Conservation (phyloP, 2,888 invertebrate species). For the Sminthurides aquaticus region DNA sequence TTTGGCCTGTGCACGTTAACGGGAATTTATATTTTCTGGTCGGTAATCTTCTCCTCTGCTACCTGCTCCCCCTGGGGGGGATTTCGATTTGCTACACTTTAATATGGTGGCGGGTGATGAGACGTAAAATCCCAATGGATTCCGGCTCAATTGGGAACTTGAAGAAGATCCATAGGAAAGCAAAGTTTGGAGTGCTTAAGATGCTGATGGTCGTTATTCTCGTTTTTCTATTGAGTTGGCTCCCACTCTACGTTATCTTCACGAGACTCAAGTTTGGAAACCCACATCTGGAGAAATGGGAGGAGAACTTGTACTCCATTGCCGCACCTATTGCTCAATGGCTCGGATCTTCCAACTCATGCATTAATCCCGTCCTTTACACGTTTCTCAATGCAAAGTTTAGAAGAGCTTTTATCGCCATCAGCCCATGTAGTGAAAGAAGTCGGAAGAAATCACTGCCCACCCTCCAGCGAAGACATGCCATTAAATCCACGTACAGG, state of each 20-base stretch:
- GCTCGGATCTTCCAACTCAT: constrained; percentile 54
- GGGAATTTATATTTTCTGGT: constrained; percentile 51
- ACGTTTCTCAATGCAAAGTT: constrained; percentile 36
- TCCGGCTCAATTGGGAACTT: constrained; percentile 44
- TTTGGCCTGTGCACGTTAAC: constrained; percentile 50
- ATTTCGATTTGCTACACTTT: constrained; percentile 52
- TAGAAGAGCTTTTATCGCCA: constrained; percentile 25
- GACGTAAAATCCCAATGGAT: constrained; percentile 46
- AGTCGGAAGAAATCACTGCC: neutral
- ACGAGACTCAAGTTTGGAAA: constrained; percentile 47
- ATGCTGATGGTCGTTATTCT: constrained; percentile 54
- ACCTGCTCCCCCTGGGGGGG: constrained; percentile 51
- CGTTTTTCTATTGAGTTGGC: constrained; percentile 53
- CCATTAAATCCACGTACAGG: constrained; percentile 14
- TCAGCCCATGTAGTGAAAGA: constrained; percentile 4
- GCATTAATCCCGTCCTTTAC: constrained; percentile 54
- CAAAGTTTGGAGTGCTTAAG: constrained; percentile 48
- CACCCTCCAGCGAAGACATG: constrained; percentile 13
- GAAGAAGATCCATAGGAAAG: constrained; percentile 45
- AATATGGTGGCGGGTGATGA: constrained; percentile 51
- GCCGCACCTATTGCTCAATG: constrained; percentile 51
- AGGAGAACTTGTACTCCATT: constrained; percentile 44
- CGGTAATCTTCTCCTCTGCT: constrained; percentile 52
- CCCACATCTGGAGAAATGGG: constrained; percentile 40
- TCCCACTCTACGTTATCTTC: constrained; percentile 52